These are phyloP conservation scores for Eupithecia subumbrata DNA, from an alignment of 2,888 invertebrate genomes.

Conservation along the genomic window DNA sequence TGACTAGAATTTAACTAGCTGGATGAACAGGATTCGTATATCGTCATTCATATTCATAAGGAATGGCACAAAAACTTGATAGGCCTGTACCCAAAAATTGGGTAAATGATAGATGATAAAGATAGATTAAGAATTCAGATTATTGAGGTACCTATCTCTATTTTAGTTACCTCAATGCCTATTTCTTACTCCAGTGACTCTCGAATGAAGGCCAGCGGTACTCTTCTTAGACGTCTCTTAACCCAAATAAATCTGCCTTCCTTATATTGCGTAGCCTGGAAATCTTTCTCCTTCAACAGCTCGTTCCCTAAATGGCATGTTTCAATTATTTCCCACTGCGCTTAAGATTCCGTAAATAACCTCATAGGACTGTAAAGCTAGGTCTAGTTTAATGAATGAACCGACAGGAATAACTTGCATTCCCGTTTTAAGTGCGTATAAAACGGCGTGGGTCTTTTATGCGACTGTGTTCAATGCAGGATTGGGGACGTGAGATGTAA, in stretches of 20 bases:
- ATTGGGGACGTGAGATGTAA: background rate
- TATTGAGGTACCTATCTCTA: background rate
- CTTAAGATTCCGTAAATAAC: conserved; percentile 5
- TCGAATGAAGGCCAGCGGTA: background rate
- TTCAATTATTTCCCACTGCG: background rate
- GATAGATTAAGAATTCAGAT: background rate
- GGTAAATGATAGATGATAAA: background rate
- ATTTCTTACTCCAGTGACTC: background rate
- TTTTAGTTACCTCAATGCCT: background rate
- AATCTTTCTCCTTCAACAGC: background rate
- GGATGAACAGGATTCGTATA: background rate
- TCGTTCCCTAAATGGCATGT: background rate
- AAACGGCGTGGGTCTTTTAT: conserved; percentile 25
- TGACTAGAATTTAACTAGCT: background rate
- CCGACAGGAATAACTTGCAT: conserved; percentile 23
- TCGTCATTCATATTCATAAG: background rate
- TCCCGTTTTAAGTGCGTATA: conserved; percentile 25
- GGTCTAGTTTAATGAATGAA: conserved; percentile 16
- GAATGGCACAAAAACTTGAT: background rate
- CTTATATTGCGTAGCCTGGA: background rate
- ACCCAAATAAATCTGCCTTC: background rate
- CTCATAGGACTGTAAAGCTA: background rate
- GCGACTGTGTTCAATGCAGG: background rate
- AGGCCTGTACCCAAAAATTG: background rate
- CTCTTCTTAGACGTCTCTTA: background rate